phyloP scores from a whole-genome alignment of 2,797 vertebrate genomes.

The Pteropus rufus region DNA sequence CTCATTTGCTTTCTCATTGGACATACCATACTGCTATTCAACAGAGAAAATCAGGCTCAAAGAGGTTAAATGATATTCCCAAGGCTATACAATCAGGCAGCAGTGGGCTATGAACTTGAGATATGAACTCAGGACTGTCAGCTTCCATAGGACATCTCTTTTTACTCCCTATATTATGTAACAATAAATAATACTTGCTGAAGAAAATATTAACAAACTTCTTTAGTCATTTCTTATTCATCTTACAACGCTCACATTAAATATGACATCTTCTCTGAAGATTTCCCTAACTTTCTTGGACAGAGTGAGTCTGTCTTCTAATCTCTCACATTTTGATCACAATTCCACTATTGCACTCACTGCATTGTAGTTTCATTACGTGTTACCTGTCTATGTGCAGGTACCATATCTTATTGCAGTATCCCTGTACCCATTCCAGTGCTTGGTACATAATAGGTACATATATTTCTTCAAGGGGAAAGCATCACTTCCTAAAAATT shows the following conservation, averaged over 20 bases:
- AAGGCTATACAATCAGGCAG: neutral
- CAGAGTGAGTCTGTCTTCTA: neutral
- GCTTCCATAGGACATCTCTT: neutral
- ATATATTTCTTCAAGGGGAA: neutral
- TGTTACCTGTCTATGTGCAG: neutral
- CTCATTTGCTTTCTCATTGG: neutral
- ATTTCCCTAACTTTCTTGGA: neutral
- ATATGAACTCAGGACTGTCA: neutral
- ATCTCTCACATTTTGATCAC: neutral
- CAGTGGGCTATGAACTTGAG: neutral
- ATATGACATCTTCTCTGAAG: neutral
- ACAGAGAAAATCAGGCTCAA: neutral
- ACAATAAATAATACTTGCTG: neutral
- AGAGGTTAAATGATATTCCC: neutral
- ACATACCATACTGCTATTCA: neutral
- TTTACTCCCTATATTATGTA: neutral
- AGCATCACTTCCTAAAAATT: constrained; percentile 33
- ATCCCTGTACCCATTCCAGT: neutral
- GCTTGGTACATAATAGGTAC: neutral
- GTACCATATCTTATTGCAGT: neutral
- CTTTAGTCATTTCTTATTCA: neutral
- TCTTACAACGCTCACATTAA: neutral
- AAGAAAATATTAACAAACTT: neutral
- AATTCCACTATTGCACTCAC: neutral
- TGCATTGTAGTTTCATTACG: too few species aligned